Conservation (phyloP, 1,140 invertebrate species). For the Eurosta solidaginis region DNA sequence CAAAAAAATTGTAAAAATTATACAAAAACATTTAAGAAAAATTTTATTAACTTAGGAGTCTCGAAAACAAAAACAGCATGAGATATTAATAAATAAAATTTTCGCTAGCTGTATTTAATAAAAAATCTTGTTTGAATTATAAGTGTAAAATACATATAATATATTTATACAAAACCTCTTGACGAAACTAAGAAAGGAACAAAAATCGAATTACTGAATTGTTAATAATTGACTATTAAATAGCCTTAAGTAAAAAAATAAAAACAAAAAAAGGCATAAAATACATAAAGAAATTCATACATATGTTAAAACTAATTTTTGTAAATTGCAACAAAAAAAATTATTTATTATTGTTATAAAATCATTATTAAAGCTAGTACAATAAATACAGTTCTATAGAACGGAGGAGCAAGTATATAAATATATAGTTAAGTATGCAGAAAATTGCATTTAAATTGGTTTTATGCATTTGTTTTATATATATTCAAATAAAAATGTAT, state of each 20-base stretch:
- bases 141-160: not conserved
- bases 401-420: no score
- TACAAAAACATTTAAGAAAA: not conserved
- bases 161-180: not conserved
- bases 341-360: constrained; percentile 16
- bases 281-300: not conserved
- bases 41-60: not conserved
- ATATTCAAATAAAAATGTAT: not conserved
- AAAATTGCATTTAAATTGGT: constrained; percentile 27
- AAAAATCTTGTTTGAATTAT: not conserved
- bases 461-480: no score
- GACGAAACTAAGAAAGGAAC: not conserved
- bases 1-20: not conserved
- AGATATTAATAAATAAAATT: not conserved
- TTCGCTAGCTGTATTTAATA: not conserved
- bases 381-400: not conserved
- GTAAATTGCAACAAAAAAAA: constrained; percentile 11
- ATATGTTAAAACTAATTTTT: not conserved
- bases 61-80: no score
- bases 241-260: not conserved
- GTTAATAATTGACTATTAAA: constrained; percentile 19
- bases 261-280: not conserved
- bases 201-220: constrained; percentile 7
- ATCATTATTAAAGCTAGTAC: constrained; percentile 13
- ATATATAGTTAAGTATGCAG: not conserved